phyloP scores from a whole-genome alignment of 2,888 invertebrate species.

The Cryptophagus acutangulus region DNA sequence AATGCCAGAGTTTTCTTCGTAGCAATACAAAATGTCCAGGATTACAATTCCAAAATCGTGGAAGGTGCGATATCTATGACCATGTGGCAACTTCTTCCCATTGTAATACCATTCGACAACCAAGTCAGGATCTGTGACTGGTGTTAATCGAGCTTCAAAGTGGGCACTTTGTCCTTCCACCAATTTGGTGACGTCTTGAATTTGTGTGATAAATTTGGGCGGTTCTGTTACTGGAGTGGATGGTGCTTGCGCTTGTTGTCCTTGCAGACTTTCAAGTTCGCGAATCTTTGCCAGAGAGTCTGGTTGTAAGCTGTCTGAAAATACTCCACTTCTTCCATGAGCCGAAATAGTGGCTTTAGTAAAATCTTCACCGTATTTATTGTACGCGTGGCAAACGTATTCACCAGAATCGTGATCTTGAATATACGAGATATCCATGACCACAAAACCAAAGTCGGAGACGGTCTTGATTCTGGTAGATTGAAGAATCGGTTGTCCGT shows the following conservation, averaged over 20 bases:
- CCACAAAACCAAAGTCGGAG: conserved; percentile 92
- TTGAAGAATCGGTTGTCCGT: conserved; percentile 83
- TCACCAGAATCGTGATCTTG: conserved; percentile 91
- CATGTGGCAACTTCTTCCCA: conserved; percentile 85
- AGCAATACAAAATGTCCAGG: conserved; percentile 90
- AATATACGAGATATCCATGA: conserved; percentile 90
- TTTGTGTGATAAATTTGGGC: conserved; percentile 85
- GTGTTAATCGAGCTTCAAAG: conserved; percentile 87
- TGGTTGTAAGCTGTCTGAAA: conserved; percentile 84
- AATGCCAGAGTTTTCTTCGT: conserved; percentile 91
- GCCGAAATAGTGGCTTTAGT: conserved; percentile 82
- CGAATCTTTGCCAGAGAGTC: conserved; percentile 84
- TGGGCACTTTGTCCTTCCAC: conserved; percentile 94
- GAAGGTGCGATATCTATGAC: conserved; percentile 95
- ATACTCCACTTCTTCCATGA: conserved; percentile 79
- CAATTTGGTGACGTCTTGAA: conserved; percentile 75
- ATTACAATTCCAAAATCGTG: conserved; percentile 97
- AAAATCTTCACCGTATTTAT: conserved; percentile 85
- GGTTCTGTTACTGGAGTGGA: conserved; percentile 69
- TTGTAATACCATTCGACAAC: conserved; percentile 95
- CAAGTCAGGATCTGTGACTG: conserved; percentile 90
- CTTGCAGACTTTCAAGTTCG: conserved; percentile 73
- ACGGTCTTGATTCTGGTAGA: conserved; percentile 89
- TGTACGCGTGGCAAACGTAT: conserved; percentile 87
- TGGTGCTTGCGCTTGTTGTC: conserved; percentile 61